Evolutionary conservation across 1,140 invertebrate genomes (phyloP), one percentile per base, ranked within the genome.

Genomic region (Radopholus similis): DNA sequence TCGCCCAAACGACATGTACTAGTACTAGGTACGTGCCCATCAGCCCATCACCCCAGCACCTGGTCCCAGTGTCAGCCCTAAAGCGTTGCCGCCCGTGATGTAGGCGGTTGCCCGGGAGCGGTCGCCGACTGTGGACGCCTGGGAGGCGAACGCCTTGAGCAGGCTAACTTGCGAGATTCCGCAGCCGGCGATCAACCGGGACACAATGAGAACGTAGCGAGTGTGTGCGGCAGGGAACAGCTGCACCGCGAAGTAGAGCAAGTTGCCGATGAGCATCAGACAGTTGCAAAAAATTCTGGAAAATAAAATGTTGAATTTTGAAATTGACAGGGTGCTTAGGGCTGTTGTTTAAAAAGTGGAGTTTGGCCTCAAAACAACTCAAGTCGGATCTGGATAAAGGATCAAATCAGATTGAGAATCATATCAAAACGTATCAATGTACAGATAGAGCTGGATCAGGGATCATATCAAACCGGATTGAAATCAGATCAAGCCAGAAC

Each of bases 61-160:
- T 2, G 68, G 71, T 55, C 84, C 84, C 51, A 85, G 66, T 18
- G 83, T 84, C 44, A 82, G 84, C 0, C 84, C 84, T 5, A 84
- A 23, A 6, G 83, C 78, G 67, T 85, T 83, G 57, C 71, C 83
- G 21, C 83, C 84, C 37, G 83, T 84, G 62, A 85, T 73, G 59
- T 80, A 84, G 4, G 68, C 68, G 35, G 56, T 70, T 6, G 68
- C 68, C 28, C 68, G 28, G 18, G 68, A 70, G 35, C 68, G 44
- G 40, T 70, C 68, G 34, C 57, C 70, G n/a, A 40, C 55, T 18
- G 59, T 37, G 34, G 32, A 38, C 9, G 68, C 68, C 38, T 66
- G 30, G 35, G 68, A 68, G 13, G 64, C 70, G 40, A 34, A 70
- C 32, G 68, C 40, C 49, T 70, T 70, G n/a, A 70, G 35, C 30